These are phyloP conservation scores for Callocephalon fimbriatum DNA, from an alignment of 2,113 vertebrate species.

Conservation along the genomic window DNA sequence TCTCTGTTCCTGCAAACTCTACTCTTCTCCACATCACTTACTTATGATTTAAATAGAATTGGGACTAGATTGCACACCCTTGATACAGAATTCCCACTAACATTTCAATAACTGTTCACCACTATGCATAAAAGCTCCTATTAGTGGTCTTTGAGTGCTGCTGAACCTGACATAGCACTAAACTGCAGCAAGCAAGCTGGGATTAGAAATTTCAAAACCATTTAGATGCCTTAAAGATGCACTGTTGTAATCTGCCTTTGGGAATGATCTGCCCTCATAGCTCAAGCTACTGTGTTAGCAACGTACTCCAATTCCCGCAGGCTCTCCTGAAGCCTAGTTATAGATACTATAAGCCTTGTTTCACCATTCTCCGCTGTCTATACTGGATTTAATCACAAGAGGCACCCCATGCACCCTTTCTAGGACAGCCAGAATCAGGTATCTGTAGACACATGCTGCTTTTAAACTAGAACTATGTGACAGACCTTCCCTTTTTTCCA, in stretches of 20 bases:
- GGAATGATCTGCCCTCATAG: neutral
- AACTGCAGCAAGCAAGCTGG: slow-evolving; percentile 2
- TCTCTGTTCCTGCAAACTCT: neutral
- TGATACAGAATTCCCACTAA: neutral
- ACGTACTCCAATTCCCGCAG: rapidly evolving
- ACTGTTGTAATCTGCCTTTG: neutral
- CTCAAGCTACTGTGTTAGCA: neutral
- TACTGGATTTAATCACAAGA: neutral
- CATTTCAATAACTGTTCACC: neutral
- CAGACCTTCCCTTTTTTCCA: neutral
- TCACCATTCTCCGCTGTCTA: neutral
- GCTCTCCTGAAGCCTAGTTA: neutral
- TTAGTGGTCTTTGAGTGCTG: neutral
- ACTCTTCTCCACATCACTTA: neutral
- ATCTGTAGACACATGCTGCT: neutral
- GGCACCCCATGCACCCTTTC: neutral
- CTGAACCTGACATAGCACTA: slow-evolving; percentile 9
- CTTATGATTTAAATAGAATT: slow-evolving; percentile 4
- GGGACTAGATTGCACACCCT: neutral
- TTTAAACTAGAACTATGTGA: neutral
- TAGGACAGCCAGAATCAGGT: neutral
- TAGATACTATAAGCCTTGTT: neutral
- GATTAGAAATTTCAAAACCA: slow-evolving; percentile 52
- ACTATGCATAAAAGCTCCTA: neutral
- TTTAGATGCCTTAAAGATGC: slow-evolving; percentile 30